phyloP scores from a whole-genome alignment of 2,113 vertebrate species.

The Eublepharis macularius region DNA sequence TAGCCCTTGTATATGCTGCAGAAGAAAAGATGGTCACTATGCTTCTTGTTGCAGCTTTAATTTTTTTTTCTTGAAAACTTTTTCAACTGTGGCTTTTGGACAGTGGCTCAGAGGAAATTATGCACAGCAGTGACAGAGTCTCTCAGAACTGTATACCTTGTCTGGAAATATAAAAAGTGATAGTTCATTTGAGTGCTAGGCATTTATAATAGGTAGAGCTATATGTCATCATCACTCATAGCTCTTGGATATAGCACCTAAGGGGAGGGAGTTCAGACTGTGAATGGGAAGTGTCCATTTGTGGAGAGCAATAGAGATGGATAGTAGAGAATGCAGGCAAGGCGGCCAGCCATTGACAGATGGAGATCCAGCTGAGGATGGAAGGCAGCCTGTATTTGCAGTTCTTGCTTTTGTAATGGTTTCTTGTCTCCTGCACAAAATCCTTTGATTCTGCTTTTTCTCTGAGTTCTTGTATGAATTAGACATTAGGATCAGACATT shows the following conservation, averaged over 20 bases:
- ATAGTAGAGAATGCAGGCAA: not conserved
- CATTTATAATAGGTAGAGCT: not conserved
- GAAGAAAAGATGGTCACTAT: not conserved
- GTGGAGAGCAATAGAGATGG: not conserved
- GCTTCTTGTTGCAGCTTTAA: not conserved
- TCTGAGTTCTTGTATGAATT: constrained; percentile 38
- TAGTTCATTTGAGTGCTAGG: accelerated
- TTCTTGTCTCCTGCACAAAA: constrained; percentile 32
- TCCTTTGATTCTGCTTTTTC: constrained; percentile 44
- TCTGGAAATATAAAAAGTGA: constrained; percentile 1
- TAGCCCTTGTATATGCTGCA: not conserved
- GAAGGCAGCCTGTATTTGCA: not conserved
- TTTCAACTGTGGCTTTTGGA: not conserved
- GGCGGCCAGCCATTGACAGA: constrained; percentile 2
- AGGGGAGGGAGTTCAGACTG: not conserved
- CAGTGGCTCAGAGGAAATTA: not conserved
- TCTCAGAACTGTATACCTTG: not conserved
- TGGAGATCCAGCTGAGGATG: constrained; percentile 3
- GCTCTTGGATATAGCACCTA: not conserved
- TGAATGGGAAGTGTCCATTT: not conserved
- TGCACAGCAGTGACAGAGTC: not conserved
- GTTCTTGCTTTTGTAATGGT: not conserved
- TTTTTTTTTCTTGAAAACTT: not conserved
- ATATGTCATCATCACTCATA: not conserved
- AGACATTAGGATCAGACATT: constrained; percentile 31